A percentile compares a stretch with the other conserved stretches of the same genome.
These are phyloP conservation scores for Diadema setosum DNA, from an alignment of 35 echinoderm and acorn worm genomes.

Conservation along the genomic window DNA sequence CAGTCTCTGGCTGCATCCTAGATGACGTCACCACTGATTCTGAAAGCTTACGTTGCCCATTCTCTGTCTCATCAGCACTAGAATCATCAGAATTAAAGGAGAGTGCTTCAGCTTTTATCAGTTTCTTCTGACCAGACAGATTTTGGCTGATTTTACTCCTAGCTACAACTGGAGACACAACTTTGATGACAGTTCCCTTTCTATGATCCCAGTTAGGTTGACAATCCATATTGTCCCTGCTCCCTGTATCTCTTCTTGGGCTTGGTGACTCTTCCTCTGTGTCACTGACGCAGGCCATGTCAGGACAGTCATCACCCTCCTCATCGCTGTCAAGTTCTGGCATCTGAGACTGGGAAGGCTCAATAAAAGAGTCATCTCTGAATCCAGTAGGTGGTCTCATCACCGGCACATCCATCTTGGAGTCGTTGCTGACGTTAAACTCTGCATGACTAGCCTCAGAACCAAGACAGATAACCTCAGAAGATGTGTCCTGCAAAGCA, in stretches of 20 bases:
- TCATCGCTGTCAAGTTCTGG: neutral
- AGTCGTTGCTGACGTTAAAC: conserved; percentile 11
- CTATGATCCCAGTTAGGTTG: conserved; percentile 12
- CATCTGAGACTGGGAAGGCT: neutral
- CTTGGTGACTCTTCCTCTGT: neutral
- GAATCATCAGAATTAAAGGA: conserved; percentile 38
- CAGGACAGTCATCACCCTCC: neutral
- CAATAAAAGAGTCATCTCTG: conserved; percentile 48
- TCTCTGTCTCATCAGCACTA: conserved; percentile 16
- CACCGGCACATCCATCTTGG: neutral
- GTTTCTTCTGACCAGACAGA: conserved; percentile 11
- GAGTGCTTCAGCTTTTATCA: conserved; percentile 55
- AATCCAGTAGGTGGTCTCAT: conserved; percentile 71
- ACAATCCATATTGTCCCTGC: neutral
- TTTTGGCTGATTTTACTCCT: neutral
- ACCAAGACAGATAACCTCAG: neutral
- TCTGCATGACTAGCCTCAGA: neutral
- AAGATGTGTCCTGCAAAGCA: neutral
- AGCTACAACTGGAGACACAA: neutral
- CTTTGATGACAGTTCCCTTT: conserved; percentile 14
- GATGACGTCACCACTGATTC: too few relatives aligned
- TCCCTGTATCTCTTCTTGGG: neutral
- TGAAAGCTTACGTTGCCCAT: too few relatives aligned
- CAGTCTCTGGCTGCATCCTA: neutral
- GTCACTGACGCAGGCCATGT: neutral